These are phyloP conservation scores for Bedellia somnulentella DNA, from an alignment of 2,888 invertebrate species.

Conservation along the genomic window DNA sequence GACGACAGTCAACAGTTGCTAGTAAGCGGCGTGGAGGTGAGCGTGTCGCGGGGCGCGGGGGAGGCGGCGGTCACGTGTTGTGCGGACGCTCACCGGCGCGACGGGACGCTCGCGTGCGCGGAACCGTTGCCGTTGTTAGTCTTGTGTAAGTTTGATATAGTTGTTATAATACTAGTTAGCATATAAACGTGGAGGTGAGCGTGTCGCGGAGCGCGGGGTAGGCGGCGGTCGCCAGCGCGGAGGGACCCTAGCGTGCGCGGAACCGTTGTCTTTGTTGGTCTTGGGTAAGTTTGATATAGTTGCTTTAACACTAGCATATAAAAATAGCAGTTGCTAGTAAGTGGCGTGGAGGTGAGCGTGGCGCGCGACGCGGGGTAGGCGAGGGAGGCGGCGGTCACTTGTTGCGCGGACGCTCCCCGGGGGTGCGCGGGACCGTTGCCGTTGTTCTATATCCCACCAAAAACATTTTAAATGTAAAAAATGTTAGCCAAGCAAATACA, in stretches of 20 bases:
- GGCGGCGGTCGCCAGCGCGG: constrained; percentile 21
- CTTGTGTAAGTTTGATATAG: constrained; percentile 23
- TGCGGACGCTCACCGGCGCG: constrained; percentile 24
- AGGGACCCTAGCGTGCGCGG: constrained; percentile 24
- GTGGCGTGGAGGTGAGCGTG: constrained; percentile 27
- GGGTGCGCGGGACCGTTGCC: constrained; percentile 33
- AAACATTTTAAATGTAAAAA: too few species aligned
- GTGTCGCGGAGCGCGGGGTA: constrained; percentile 31
- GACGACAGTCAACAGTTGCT: constrained; percentile 34
- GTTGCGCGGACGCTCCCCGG: constrained; percentile 31
- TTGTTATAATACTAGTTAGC: background rate
- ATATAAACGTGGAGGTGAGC: constrained; percentile 23
- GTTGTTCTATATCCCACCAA: too few species aligned
- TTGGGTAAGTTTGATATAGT: constrained; percentile 23
- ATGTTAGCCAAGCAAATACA: too few species aligned
- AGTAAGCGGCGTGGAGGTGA: constrained; percentile 30
- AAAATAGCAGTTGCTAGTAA: constrained; percentile 33
- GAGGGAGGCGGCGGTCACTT: constrained; percentile 37
- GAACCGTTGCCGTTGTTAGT: constrained; percentile 31
- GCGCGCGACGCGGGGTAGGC: constrained; percentile 32
- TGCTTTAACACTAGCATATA: background rate
- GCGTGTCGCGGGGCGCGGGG: constrained; percentile 25
- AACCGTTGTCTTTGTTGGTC: constrained; percentile 29
- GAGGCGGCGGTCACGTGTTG: constrained; percentile 43
- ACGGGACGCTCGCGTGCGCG: constrained; percentile 24